Base-by-base conservation (phyloP, 1,140 invertebrate genomes). In the Pseudomyrmex dendroicus region DNA sequence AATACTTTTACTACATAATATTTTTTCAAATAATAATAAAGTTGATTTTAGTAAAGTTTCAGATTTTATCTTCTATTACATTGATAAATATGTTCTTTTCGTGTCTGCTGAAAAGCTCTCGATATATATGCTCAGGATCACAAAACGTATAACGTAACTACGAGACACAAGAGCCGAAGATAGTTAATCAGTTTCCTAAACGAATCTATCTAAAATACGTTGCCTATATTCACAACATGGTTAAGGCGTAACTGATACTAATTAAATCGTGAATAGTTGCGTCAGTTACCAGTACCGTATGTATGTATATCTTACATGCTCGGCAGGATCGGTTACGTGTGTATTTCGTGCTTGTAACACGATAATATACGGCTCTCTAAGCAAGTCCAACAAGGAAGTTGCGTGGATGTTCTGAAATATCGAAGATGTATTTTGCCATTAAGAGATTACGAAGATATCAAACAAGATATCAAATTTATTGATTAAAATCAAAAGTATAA, bases 231-330 rank as follows among this genome's bases (percentile, higher is more conserved):
- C 83, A 48, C 73, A 83, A 89, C 89, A 87, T 54, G 86, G 86
- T 90, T 90, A 74, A 87, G 88, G 87, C 88, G 88, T 90, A 89
- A 89, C 88, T 83, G 89, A 89, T 89, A 90, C 82, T 86, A 90
- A 89, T 90, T 90, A 89, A 87, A 89, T 87, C 73, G 82, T 74
- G 74, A 87, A 87, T 83, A 82, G 70, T 72, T 57, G 73, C 54
- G 68, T 15, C 15, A 13, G 50, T 76, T 70, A 56, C 22, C 35
- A 20, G 63, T 63, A 66, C 62, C 17, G 73, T 73, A 56, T 63
- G 73, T 73, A 56, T 63, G 70, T 89, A 80, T 83, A 85, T 72
- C 87, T 89, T 80, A 85, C 57, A 59, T 64, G 85, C 57, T 13
- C 62, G 61, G 63, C 52, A 74, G 73, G 83, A 83, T 85, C 72